phyloP scores from a whole-genome alignment of 2,113 vertebrate species.

The Mormyrus iriodes region DNA sequence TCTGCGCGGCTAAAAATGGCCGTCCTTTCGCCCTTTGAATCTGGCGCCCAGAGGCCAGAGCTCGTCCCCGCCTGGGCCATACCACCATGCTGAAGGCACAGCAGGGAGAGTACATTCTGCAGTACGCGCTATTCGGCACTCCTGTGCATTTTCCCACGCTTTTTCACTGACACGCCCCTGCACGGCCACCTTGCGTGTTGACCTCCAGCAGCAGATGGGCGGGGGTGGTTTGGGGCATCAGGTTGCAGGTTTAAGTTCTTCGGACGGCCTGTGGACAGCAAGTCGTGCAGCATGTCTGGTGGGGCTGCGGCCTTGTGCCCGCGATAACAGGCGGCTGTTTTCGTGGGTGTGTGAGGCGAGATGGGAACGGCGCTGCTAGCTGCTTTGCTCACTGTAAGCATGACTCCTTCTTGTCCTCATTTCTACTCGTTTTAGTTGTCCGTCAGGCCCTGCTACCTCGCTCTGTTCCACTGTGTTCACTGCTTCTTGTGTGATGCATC shows the following conservation, averaged over 20 bases:
- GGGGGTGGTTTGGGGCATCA: neutral
- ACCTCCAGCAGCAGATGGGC: neutral
- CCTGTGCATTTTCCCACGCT: neutral
- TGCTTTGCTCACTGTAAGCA: neutral
- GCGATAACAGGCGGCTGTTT: neutral
- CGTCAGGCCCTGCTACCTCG: neutral
- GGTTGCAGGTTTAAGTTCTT: conserved; percentile 9
- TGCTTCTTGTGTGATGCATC: neutral
- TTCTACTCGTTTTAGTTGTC: neutral
- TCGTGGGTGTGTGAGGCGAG: neutral
- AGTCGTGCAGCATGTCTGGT: neutral
- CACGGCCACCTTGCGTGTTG: neutral
- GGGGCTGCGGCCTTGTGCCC: neutral
- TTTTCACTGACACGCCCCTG: neutral
- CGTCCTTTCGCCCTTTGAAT: neutral
- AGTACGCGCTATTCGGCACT: neutral
- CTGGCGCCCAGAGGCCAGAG: neutral
- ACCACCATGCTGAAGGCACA: neutral
- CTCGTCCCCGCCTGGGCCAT: neutral
- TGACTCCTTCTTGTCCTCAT: neutral
- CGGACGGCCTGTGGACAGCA: neutral
- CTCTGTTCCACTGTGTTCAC: neutral
- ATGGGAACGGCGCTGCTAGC: neutral
- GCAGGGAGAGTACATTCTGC: neutral
- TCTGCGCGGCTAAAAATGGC: neutral